These are phyloP conservation scores for Eulemur coronatus DNA, from an alignment of 2,797 vertebrate genomes.

Conservation along the genomic window DNA sequence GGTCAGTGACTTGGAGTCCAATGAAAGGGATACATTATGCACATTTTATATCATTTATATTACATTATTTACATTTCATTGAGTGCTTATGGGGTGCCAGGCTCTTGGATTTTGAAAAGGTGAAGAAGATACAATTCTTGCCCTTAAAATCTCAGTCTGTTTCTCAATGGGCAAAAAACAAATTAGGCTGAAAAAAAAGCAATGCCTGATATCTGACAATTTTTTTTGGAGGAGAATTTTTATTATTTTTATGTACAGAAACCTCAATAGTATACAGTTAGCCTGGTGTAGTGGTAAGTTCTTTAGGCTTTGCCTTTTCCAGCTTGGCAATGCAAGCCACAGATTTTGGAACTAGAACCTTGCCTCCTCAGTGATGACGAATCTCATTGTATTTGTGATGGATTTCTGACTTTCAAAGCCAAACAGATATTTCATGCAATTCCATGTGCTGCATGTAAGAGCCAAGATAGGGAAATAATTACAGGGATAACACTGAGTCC, in stretches of 20 bases:
- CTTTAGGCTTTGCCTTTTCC: not conserved
- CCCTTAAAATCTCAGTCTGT: not conserved
- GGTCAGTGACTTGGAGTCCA: not conserved
- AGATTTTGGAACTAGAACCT: not conserved
- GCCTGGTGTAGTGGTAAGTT: not conserved
- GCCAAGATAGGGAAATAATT: not conserved
- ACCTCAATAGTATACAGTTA: not conserved
- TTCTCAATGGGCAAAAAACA: not conserved
- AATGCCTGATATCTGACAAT: not conserved
- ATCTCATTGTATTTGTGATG: not conserved
- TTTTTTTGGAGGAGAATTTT: not conserved
- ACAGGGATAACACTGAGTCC: not conserved
- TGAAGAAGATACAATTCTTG: not conserved
- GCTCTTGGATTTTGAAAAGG: not conserved
- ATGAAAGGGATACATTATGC: not conserved
- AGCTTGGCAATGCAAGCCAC: not conserved
- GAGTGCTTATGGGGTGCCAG: not conserved
- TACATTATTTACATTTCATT: not conserved
- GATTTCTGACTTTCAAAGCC: not conserved
- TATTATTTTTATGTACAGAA: not conserved
- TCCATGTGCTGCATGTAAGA: not conserved
- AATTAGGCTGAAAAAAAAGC: not conserved
- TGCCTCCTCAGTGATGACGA: not conserved
- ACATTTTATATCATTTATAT: not conserved
- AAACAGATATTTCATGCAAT: not conserved